phyloP scores from a whole-genome alignment of 2,888 invertebrate genomes.

The Caenorhabditis sp. region DNA sequence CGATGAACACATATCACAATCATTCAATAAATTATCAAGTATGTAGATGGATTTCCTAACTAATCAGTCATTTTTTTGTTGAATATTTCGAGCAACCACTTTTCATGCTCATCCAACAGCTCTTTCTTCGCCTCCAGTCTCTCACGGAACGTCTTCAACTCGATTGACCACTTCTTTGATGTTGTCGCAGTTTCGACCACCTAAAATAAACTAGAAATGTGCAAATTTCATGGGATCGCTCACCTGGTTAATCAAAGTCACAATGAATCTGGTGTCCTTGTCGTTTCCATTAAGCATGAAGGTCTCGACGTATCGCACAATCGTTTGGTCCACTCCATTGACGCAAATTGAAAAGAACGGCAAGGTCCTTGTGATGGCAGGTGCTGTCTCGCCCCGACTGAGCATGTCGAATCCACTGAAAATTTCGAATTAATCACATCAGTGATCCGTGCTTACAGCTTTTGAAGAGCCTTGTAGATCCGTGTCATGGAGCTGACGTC shows the following conservation, averaged over 20 bases:
- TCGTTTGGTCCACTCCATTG: slow-evolving; percentile 30
- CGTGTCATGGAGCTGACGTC: slow-evolving; percentile 19
- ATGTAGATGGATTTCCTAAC: background rate
- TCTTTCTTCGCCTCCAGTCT: slow-evolving; percentile 7
- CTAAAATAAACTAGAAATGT: background rate
- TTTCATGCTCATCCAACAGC: slow-evolving; percentile 9
- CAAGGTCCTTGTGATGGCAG: slow-evolving; percentile 21
- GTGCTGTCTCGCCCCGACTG: slow-evolving; percentile 24
- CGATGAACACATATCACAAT: slow-evolving; percentile 7
- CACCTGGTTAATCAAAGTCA: slow-evolving; percentile 23
- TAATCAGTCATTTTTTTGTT: slow-evolving; percentile 22
- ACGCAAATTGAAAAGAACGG: slow-evolving; percentile 45
- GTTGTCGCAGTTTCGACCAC: slow-evolving; percentile 33
- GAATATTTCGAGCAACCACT: slow-evolving; percentile 18
- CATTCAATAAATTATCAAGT: background rate
- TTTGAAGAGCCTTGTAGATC: slow-evolving; percentile 30
- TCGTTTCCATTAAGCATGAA: slow-evolving; percentile 5
- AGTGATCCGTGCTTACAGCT: slow-evolving; percentile 9
- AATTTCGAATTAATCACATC: background rate
- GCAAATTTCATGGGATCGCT: background rate
- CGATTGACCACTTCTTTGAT: slow-evolving; percentile 40
- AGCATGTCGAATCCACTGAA: slow-evolving; percentile 40
- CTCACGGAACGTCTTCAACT: slow-evolving; percentile 17
- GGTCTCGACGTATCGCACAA: slow-evolving; percentile 3
- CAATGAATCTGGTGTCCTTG: background rate